Evolutionary conservation across 2,888 invertebrate species (phyloP).

Genomic region (Zhengitettix transpicula): DNA sequence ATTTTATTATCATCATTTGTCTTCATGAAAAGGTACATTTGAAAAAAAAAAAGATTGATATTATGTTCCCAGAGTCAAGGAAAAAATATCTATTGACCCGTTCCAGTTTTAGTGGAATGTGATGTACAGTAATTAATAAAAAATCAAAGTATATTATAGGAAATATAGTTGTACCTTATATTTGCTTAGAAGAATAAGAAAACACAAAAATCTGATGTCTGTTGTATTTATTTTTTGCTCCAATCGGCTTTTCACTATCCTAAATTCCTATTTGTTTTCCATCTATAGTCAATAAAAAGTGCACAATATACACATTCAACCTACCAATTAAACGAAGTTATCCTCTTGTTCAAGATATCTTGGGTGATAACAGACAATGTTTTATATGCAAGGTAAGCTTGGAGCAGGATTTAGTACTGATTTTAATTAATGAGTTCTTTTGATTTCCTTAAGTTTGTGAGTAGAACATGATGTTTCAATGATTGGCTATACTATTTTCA

Average conservation of each 20-base stretch:
- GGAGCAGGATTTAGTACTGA: no score
- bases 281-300: no score
- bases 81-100: conserved; percentile 14
- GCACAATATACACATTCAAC: no score
- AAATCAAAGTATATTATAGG: conserved; percentile 9
- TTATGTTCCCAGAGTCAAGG: conserved; percentile 6
- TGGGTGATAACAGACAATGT: no score
- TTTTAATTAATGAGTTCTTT: no score
- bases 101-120: conserved; percentile 32
- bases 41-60: conserved; percentile 7
- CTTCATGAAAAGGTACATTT: conserved; percentile 8
- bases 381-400: no score
- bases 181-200: conserved; percentile 12
- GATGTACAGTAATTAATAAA: conserved; percentile 20
- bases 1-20: conserved; percentile 11
- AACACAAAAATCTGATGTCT: conserved; percentile 3
- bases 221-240: conserved; percentile 5
- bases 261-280: no score
- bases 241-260: background rate
- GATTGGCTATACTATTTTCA: no score
- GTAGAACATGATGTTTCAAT: no score
- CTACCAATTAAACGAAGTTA: no score
- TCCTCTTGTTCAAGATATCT: no score
- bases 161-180: conserved; percentile 10
- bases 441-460: no score